Percentiles rank a stretch among this genome's conserved stretches.
Evolutionary conservation across 2,797 vertebrate genomes (phyloP).

Genomic region (Sarcophilus harrisii): DNA sequence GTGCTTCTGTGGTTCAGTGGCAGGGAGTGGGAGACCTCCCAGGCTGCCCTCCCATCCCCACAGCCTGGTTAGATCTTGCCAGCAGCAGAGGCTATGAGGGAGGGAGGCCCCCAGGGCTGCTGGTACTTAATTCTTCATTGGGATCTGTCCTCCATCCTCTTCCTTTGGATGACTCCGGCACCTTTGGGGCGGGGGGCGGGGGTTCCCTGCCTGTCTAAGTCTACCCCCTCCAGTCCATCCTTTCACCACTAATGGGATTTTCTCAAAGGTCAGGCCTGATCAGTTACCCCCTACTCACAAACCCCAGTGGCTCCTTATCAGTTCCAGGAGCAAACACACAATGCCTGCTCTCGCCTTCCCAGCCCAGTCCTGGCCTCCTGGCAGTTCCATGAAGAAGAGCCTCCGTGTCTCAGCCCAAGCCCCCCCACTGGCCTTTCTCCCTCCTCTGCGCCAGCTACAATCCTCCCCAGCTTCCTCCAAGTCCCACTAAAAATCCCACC

Average conservation of each 20-base stretch:
- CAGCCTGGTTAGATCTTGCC: not conserved
- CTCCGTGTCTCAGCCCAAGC: not conserved
- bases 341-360: not conserved
- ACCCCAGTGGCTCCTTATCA: too few relatives aligned
- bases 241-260: not conserved
- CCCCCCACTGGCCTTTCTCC: too few relatives aligned
- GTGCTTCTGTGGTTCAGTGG: not conserved
- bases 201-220: not conserved
- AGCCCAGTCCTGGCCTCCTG: too few relatives aligned
- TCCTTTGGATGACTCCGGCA: not conserved
- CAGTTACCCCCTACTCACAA: not conserved
- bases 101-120: not conserved
- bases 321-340: not conserved
- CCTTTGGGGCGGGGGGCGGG: not conserved
- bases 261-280: not conserved
- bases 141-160: not conserved
- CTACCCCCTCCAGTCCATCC: not conserved
- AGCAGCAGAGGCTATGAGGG: fast-evolving
- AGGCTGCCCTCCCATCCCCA: not conserved
- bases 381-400: not conserved
- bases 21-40: not conserved
- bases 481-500: not conserved
- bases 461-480: not conserved
- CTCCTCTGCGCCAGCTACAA: too few relatives aligned
- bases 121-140: not conserved